A percentile compares a stretch with the other conserved stretches of the same genome.
phyloP scores from a whole-genome alignment of 2,113 vertebrate species.

The Grammomys dolichurus region DNA sequence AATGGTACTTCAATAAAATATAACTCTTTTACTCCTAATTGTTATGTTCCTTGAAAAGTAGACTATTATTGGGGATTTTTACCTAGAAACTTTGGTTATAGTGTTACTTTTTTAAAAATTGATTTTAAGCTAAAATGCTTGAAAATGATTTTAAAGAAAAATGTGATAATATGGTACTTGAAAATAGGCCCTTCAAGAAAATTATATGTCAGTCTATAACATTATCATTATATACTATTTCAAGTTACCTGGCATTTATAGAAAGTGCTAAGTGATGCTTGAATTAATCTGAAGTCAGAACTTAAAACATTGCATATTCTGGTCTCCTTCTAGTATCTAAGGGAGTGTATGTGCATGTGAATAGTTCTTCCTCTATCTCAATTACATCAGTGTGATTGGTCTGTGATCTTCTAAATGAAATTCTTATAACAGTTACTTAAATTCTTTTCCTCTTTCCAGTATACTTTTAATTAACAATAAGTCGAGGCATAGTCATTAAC shows the following conservation, averaged over 20 bases:
- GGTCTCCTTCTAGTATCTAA: not conserved
- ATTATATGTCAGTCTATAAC: slow-evolving; percentile 26
- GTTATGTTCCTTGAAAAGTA: slow-evolving; percentile 21
- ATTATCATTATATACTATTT: slow-evolving; percentile 30
- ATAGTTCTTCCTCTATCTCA: not conserved
- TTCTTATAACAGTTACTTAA: slow-evolving; percentile 22
- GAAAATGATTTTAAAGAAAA: slow-evolving; percentile 60
- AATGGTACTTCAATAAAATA: not conserved
- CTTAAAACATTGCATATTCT: slow-evolving; percentile 25
- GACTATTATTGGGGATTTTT: not conserved
- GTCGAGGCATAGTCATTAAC: not conserved
- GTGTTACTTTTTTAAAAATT: slow-evolving; percentile 49
- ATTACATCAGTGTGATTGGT: not conserved
- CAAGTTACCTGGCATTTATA: slow-evolving; percentile 58
- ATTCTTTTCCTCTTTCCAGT: not conserved
- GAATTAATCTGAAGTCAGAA: slow-evolving; percentile 59
- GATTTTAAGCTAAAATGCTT: slow-evolving; percentile 61
- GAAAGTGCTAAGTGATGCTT: slow-evolving; percentile 36
- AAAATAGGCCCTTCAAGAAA: slow-evolving; percentile 63
- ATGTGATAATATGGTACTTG: slow-evolving; percentile 56
- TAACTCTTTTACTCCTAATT: not conserved
- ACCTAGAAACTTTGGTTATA: slow-evolving; percentile 4
- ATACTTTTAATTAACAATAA: slow-evolving; percentile 33
- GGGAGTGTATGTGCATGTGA: not conserved
- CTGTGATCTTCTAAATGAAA: slow-evolving; percentile 2